These are phyloP conservation scores for Galerucella nymphaeae DNA, from an alignment of 2,888 invertebrate species.

Conservation along the genomic window DNA sequence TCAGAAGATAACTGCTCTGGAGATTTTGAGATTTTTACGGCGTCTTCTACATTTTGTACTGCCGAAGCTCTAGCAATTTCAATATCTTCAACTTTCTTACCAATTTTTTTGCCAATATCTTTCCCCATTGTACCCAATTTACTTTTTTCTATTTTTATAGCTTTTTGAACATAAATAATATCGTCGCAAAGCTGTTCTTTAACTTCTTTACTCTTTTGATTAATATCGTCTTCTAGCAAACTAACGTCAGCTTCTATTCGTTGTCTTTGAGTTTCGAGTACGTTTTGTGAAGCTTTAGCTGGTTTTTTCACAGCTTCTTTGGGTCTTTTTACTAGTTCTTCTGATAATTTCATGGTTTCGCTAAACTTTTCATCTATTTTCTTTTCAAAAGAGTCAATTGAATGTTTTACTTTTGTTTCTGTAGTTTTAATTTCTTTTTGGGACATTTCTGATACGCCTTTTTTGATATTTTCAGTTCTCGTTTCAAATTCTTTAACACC, in stretches of 20 bases:
- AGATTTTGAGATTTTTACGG: constrained; percentile 23
- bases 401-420: constrained; percentile 4
- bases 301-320: constrained; percentile 39
- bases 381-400: constrained; percentile 48
- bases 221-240: constrained; percentile 39
- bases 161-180: constrained; percentile 32
- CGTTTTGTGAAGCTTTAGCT: constrained; percentile 15
- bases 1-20: not conserved
- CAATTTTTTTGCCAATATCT: constrained; percentile 21
- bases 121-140: constrained; percentile 21
- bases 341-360: constrained; percentile 46
- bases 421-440: constrained; percentile 43
- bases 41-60: constrained; percentile 45
- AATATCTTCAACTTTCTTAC: constrained; percentile 20
- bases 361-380: constrained; percentile 53
- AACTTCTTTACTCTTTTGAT: constrained; percentile 41
- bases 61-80: constrained; percentile 37
- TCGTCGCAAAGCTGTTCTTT: constrained; percentile 35
- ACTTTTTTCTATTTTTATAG: constrained; percentile 31
- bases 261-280: constrained; percentile 40
- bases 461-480: constrained; percentile 36
- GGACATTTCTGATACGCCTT: constrained; percentile 26
- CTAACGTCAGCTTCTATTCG: constrained; percentile 35
- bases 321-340: constrained; percentile 44
- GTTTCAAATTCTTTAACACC: constrained; percentile 25